Evolutionary conservation across 1,140 invertebrate species (phyloP).

Genomic region (Drosophila kurseongensis): DNA sequence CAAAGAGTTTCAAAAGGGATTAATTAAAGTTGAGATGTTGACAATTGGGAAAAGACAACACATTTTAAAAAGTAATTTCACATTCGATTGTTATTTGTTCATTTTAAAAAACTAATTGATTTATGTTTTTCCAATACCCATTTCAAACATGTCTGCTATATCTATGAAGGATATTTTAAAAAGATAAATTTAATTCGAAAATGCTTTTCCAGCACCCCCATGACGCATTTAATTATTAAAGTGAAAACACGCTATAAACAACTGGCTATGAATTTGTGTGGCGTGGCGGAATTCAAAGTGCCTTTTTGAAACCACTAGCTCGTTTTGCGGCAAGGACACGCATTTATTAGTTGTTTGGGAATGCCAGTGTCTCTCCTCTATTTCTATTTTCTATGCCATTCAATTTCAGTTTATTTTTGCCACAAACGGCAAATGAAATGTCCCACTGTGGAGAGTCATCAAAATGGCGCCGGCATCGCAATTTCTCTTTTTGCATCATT

Average conservation of each 20-base stretch:
- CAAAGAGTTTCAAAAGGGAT: not conserved
- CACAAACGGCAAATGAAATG: constrained; percentile 21
- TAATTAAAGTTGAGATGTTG: not conserved
- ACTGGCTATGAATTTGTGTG: constrained; percentile 14
- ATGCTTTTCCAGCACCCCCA: no score
- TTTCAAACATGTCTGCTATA: no score
- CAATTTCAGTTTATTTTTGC: constrained; percentile 8
- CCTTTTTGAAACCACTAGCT: constrained; percentile 1
- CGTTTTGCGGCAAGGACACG: constrained; percentile 20
- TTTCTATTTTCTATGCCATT: constrained; percentile 12
- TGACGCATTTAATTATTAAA: constrained; percentile 10
- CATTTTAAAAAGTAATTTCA: no score
- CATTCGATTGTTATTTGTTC: no score
- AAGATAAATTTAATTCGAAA: no score
- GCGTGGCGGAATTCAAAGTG: constrained; percentile 23
- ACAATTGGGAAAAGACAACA: not conserved
- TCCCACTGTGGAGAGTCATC: constrained; percentile 38
- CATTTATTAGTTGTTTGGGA: constrained; percentile 4
- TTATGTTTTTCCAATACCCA: no score
- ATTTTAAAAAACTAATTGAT: no score
- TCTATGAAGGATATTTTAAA: no score
- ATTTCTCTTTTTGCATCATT: constrained; percentile 38
- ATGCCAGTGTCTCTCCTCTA: constrained; percentile 3
- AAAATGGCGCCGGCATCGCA: constrained; percentile 29
- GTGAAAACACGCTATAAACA: constrained; percentile 32